Base-by-base conservation (phyloP, 2,888 invertebrate species). In the Thumatha senex region DNA sequence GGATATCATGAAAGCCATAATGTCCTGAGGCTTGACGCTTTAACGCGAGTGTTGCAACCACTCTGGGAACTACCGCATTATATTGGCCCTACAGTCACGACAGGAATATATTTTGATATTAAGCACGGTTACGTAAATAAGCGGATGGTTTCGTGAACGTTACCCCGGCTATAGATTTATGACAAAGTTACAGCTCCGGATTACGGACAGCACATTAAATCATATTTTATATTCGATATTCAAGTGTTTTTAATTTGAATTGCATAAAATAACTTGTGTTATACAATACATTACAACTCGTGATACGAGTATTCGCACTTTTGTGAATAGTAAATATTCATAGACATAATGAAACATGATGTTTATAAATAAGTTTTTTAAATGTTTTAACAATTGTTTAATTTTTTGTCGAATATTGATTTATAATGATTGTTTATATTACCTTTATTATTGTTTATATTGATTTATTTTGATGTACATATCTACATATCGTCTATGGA, bases 1-100 rank as follows among this genome's bases (percentile, higher is more conserved):
- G 74, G 76, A 75, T 78, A 65, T 61, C 67, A 80, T 78, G 78
- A 74, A 76, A 72, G 80, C 80, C 79, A 87, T 88, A 86, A 86
- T 70, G 76, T 79, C 78, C 78, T 61, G 60, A 57, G 61, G 62
- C 61, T 57, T 29, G 33, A 13, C n/a, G 56, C 61, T 61, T 63
- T n/a, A 63, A 54, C 56, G 56, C 55, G 58, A 67, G 55, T 88
- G 84, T 84, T 80, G 82, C 80, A 88, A 88, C 59, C 61, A 61
- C 71, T 80, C 80, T 84, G 83, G 81, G 82, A 84, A 82, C 75
- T 61, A 56, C 61, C 44, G 52, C 48, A 69, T 68, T 80, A 77
- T 31, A 31, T 31, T 78, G 53, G 47, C 54, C 54, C 58, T 76
- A 62, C 67, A 84, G 87, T 89, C 89, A 89, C 89, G 89, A 89